phyloP scores from a whole-genome alignment of 2,797 vertebrate genomes.

The Pachyuromys duprasi region DNA sequence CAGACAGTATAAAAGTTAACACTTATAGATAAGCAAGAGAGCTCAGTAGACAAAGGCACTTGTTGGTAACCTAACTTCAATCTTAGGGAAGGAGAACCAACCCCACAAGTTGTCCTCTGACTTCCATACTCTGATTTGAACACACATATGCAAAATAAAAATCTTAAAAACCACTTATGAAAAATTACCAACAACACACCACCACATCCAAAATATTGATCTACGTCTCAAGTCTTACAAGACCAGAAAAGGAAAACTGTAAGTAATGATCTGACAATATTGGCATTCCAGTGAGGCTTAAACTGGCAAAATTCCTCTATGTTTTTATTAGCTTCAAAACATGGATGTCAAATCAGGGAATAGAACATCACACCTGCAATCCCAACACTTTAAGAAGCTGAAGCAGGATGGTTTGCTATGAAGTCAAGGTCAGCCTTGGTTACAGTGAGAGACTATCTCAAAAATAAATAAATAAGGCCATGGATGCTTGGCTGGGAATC shows the following conservation, averaged over 20 bases:
- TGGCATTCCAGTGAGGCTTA: neutral
- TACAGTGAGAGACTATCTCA: neutral
- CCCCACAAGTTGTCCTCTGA: neutral
- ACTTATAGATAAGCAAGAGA: neutral
- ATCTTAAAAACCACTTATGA: neutral
- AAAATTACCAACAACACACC: neutral
- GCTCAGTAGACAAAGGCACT: neutral
- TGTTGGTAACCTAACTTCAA: neutral
- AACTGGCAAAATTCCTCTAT: neutral
- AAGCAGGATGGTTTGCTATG: neutral
- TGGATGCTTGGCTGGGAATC: neutral
- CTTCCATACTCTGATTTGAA: neutral
- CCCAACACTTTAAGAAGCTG: neutral
- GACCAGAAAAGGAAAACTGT: neutral
- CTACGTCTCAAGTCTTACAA: neutral
- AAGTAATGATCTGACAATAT: neutral
- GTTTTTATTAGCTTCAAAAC: neutral
- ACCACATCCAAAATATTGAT: neutral
- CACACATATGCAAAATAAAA: neutral
- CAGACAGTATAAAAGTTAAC: neutral
- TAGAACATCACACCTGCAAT: neutral
- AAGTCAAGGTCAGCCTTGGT: neutral
- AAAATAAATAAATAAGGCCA: neutral
- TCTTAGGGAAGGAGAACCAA: neutral
- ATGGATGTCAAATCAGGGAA: neutral